Evolutionary conservation across 2,888 invertebrate genomes (phyloP).

Genomic region (Drosophila parthenogenetica): DNA sequence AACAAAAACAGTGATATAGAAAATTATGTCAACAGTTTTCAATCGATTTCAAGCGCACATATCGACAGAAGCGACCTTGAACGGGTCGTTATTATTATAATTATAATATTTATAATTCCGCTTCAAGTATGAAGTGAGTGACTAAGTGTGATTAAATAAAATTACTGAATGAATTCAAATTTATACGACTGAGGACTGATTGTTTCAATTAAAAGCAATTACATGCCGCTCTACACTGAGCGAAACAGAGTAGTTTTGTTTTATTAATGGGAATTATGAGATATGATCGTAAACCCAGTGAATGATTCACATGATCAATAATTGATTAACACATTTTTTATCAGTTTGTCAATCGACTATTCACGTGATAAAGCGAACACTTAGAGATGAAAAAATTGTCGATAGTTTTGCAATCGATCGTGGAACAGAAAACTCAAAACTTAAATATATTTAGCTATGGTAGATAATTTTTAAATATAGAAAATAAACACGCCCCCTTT

Average conservation of each 20-base stretch:
- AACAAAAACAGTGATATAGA: background rate
- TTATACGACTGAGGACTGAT: slow-evolving; percentile 11
- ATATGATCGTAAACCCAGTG: background rate
- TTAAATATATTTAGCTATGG: background rate
- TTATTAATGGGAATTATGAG: background rate
- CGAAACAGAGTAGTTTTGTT: background rate
- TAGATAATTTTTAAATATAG: background rate
- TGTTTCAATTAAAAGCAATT: slow-evolving; percentile 24
- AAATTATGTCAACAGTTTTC: slow-evolving; percentile 2
- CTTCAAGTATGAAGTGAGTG: slow-evolving; percentile 1
- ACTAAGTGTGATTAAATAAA: slow-evolving; percentile 18
- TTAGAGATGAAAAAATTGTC: slow-evolving; percentile 1
- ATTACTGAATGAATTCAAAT: slow-evolving; percentile 33
- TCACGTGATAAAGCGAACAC: slow-evolving; percentile 5
- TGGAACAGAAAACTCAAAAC: background rate
- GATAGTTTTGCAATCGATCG: slow-evolving; percentile 1
- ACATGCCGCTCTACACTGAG: slow-evolving; percentile 4
- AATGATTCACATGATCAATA: slow-evolving; percentile 13
- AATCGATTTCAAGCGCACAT: slow-evolving; percentile 22
- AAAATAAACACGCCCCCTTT: slow-evolving; percentile 1
- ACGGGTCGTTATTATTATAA: slow-evolving; percentile 6
- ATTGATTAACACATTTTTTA: slow-evolving; percentile 20
- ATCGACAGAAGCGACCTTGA: slow-evolving; percentile 30
- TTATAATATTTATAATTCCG: background rate
- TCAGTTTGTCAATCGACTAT: slow-evolving; percentile 6